Evolutionary conservation across 2,113 vertebrate species (phyloP), one percentile per base, ranked within the genome.

Genomic region (Anser brachyrhynchus): DNA sequence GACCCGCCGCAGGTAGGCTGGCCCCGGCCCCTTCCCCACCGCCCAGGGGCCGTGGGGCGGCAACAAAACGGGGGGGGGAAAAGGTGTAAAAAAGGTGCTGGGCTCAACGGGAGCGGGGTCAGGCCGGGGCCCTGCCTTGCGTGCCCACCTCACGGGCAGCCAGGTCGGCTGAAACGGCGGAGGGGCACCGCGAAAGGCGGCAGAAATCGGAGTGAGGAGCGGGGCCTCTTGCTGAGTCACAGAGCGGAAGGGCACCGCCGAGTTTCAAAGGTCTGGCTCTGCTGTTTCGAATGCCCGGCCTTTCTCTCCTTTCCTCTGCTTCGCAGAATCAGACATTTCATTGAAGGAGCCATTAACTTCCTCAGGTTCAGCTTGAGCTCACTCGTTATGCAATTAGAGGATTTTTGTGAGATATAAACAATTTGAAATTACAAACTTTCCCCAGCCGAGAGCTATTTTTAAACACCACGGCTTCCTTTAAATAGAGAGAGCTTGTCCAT

Each of bases 361-460:
- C 92, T 39, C 6, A 5, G 4, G 19, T 7, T 1, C 33, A 3
- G 44, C 64, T 25, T 10, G 13, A 29, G 29, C n/a, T 7, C 6
- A 2, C 5, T 8, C 69, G 1, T 94, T 90, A 35, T 66, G 94
- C 69, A 96, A 94, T 25, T 9, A 5, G 28, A 94, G 91, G 91
- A 20, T 93, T 94, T 97, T 88, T 29, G 1, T 1, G 86, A 95
- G 46, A 4, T 21, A 33, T 49, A 15, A 44, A 13, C 11, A 21
- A 10, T 9, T 10, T 29, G 94, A 67, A 81, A 86, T 28, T 2
- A 3, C 4, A 22, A 66, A 88, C 28, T 86, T 93, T 49, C 37
- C 75, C 59, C 72, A 0, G 11, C 0, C 3, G 20, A 6, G 23
- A 43, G 83, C 26, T 20, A 8, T 14, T 61, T 4, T 5, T 19